Percentiles rank a stretch among this genome's conserved stretches.
Evolutionary conservation across 2,113 vertebrate genomes (phyloP).

Genomic region (Pangasianodon hypophthalmus): DNA sequence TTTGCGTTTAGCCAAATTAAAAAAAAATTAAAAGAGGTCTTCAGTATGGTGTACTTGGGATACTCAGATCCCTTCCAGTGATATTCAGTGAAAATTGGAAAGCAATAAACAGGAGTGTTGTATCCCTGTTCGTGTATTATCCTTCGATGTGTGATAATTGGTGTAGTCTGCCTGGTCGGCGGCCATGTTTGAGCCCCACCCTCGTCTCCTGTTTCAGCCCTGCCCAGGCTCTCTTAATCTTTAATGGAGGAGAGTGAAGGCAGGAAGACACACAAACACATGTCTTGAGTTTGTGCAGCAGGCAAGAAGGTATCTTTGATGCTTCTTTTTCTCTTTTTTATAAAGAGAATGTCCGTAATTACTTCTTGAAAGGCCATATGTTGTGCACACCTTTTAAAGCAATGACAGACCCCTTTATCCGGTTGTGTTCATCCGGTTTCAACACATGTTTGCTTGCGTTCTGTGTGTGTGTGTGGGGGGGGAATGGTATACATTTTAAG

Average conservation of each 20-base stretch:
- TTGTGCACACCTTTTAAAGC: neutral
- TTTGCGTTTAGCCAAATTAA: neutral
- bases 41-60: neutral
- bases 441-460: neutral
- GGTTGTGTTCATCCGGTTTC: neutral
- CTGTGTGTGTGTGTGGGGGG: too few species aligned
- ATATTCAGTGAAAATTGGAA: neutral
- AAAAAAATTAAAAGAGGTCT: neutral
- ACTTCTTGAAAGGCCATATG: too few species aligned
- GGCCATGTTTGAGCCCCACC: conserved; percentile 20
- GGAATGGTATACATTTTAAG: too few species aligned
- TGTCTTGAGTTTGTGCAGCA: neutral
- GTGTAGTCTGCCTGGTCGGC: neutral
- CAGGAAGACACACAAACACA: neutral
- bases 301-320: neutral
- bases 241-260: conserved; percentile 25
- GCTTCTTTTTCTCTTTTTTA: neutral
- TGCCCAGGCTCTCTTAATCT: conserved; percentile 17
- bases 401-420: neutral
- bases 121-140: neutral
- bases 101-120: too few species aligned
- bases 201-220: conserved; percentile 27
- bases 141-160: neutral
- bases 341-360: neutral
- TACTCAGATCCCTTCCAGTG: too few species aligned